Percentiles rank a stretch among this genome's conserved stretches.
phyloP scores from a whole-genome alignment of 2,797 vertebrate species.

The Gallinago nigripennis region DNA sequence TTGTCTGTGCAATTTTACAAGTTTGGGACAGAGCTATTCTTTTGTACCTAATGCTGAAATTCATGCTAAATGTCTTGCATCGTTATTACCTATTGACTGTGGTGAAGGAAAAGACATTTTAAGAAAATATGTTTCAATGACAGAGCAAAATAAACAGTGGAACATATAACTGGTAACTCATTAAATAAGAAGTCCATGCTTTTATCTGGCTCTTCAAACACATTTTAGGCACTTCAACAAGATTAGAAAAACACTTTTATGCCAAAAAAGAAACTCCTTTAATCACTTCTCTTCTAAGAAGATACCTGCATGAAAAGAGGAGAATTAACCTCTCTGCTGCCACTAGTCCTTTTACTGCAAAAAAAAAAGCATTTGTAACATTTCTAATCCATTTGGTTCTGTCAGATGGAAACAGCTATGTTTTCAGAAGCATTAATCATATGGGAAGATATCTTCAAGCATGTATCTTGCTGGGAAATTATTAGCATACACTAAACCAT shows the following conservation, averaged over 20 bases:
- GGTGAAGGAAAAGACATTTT: conserved; percentile 1
- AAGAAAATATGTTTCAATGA: conserved; percentile 35
- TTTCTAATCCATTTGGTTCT: conserved; percentile 34
- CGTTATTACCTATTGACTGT: neutral
- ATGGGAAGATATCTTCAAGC: conserved; percentile 5
- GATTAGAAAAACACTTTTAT: conserved; percentile 66
- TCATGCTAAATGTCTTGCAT: neutral
- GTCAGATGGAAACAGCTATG: conserved; percentile 11
- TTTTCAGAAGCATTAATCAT: conserved; percentile 50
- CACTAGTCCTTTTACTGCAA: neutral
- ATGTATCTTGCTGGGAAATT: conserved; percentile 21
- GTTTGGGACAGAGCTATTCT: neutral
- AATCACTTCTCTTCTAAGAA: conserved; percentile 63
- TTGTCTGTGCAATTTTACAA: neutral
- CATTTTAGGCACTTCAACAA: conserved; percentile 66
- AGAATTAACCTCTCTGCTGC: conserved; percentile 63
- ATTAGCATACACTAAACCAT: neutral
- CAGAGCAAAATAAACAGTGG: conserved; percentile 56
- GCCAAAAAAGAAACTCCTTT: conserved; percentile 54
- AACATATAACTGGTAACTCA: conserved; percentile 41
- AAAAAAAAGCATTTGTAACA: neutral
- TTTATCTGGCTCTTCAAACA: conserved; percentile 69
- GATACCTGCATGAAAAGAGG: conserved; percentile 54
- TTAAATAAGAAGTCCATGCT: conserved; percentile 56
- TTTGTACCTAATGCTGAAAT: neutral